Evolutionary conservation across 2,797 vertebrate genomes (phyloP).

Genomic region (Todus mexicanus): DNA sequence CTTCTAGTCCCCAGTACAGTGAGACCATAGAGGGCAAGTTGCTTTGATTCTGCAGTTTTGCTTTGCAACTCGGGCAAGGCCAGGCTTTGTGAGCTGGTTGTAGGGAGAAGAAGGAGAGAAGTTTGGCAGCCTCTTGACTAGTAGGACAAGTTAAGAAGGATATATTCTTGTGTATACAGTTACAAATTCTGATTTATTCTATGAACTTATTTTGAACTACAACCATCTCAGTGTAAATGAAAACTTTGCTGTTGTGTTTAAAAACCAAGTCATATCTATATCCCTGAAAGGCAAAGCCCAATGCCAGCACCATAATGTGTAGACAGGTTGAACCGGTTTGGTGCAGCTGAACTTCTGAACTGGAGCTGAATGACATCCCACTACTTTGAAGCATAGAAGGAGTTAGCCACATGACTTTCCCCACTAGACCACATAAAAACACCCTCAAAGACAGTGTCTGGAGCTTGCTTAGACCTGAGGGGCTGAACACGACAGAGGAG

Average conservation of each 20-base stretch:
- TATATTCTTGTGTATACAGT: not conserved
- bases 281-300: not conserved
- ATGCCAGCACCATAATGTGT: accelerated
- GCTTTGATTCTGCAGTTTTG: not conserved
- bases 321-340: not conserved
- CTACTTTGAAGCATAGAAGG: not conserved
- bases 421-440: not conserved
- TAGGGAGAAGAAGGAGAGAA: not conserved
- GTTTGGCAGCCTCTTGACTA: not conserved
- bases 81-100: accelerated
- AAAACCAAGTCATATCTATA: not conserved
- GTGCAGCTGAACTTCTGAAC: slow-evolving; percentile 29
- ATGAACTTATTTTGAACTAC: not conserved
- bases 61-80: not conserved
- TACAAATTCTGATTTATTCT: not conserved
- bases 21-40: accelerated
- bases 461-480: not conserved
- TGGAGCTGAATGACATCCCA: not conserved
- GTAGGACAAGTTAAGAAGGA: not conserved
- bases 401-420: not conserved
- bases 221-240: not conserved
- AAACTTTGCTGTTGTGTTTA: not conserved
- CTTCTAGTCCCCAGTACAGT: not conserved
- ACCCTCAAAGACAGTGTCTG: not conserved
- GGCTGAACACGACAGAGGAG: not conserved